Evolutionary conservation across 2,797 vertebrate species (phyloP), one percentile per base, ranked within the genome.

Genomic region (Pangasius djambal): DNA sequence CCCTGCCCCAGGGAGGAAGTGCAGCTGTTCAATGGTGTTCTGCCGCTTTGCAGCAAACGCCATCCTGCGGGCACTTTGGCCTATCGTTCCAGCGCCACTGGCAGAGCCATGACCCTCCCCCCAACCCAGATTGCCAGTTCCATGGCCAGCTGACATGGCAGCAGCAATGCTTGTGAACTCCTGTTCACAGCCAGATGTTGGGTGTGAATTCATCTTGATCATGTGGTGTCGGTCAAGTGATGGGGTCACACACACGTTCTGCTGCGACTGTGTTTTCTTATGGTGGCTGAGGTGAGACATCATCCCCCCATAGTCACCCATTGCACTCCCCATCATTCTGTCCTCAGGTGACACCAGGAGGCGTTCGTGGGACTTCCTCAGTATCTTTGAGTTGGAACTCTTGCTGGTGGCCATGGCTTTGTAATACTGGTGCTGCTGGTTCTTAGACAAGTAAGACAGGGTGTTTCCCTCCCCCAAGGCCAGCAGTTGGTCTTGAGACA

Each of bases 1-100:
- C 5, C 90, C 91, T 10, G 86, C 91, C 72, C 89, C 97, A 0
- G 98, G 97, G 90, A 98, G 97, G 93, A 97, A 97, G 93, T 98
- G 97, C 90, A 98, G 96, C 94, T 98, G 97, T 95, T 98, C 97
- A 84, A 98, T 96, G 90, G 97, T 98, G 95, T 96, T 97, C 95
- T 98, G 98, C 88, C 97, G 95, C 94, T 97, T 97, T 90, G 86
- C 93, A 89, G 97, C 97, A 69, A 98, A 98, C 18, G 97, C 97
- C 92, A 97, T 97, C 88, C 97, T 94, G 0, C 96, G 94, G 18
- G 96, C 92, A 28, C 89, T 95, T 91, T 96, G 96, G 0, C 92
- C 93, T 9, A 87, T 16, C 0, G 75, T 67, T 57, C 93, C 92
- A 28, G 44, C 57, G 34, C 40, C 95, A 92, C 88, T 90, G 1